These are phyloP conservation scores for Habroteleia sp. DNA, from an alignment of 2,888 invertebrate species.

Conservation along the genomic window DNA sequence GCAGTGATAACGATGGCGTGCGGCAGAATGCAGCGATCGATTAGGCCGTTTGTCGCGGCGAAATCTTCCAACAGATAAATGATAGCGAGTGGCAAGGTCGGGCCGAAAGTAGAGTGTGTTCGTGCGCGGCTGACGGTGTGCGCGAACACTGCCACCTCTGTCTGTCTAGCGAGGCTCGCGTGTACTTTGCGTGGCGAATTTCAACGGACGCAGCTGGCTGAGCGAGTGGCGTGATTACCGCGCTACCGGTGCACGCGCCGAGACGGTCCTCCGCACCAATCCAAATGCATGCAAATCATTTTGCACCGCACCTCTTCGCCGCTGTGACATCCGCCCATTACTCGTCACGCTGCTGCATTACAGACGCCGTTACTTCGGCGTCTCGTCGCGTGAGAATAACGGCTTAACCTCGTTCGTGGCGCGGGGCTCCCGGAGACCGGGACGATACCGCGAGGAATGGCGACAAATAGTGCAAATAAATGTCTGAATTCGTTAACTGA, in stretches of 20 bases:
- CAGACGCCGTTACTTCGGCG: constrained; percentile 26
- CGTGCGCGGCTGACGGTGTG: background rate
- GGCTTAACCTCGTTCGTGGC: constrained; percentile 41
- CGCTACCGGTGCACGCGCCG: constrained; percentile 20
- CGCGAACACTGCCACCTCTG: background rate
- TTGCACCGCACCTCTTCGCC: constrained; percentile 46
- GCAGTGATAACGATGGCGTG: constrained; percentile 28
- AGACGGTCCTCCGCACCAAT: constrained; percentile 44
- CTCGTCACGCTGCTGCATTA: constrained; percentile 49
- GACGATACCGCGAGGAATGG: no score
- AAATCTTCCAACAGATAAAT: constrained; percentile 52
- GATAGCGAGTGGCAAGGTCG: constrained; percentile 39
- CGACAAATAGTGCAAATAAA: no score
- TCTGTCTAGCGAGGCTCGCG: background rate
- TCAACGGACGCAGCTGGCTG: constrained; percentile 46
- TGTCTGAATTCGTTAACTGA: no score
- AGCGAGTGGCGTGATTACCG: constrained; percentile 44
- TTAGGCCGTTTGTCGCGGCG: constrained; percentile 37
- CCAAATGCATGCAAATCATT: constrained; percentile 59
- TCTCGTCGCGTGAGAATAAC: constrained; percentile 50
- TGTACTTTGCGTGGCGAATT: constrained; percentile 48
- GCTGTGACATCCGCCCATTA: constrained; percentile 58
- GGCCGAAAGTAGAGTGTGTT: constrained; percentile 14
- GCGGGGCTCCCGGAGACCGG: no score
- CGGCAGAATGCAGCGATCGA: constrained; percentile 45